These are phyloP conservation scores for Rhizomys pruinosus DNA, from an alignment of 2,113 vertebrate genomes.

Conservation along the genomic window DNA sequence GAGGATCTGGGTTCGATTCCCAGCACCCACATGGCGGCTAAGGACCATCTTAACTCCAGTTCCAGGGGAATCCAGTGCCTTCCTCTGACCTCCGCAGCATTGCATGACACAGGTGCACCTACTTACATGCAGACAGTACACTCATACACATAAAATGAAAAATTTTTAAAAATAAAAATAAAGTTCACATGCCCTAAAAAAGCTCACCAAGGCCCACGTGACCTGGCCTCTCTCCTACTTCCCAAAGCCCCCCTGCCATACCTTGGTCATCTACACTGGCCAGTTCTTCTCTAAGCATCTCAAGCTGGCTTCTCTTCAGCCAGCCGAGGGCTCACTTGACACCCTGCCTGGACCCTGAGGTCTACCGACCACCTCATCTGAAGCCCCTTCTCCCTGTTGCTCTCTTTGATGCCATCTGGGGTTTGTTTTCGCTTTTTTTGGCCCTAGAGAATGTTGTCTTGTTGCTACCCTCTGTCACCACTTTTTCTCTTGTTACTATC, in stretches of 20 bases:
- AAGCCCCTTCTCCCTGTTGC: neutral
- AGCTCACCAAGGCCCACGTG: neutral
- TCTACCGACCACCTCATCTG: neutral
- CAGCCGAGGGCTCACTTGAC: neutral
- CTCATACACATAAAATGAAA: too few relatives aligned
- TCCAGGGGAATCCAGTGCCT: too few relatives aligned
- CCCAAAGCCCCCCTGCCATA: neutral
- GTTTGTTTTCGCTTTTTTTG: neutral
- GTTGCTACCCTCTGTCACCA: neutral
- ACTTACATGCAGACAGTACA: too few relatives aligned
- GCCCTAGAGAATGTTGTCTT: neutral
- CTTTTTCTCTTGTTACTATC: neutral
- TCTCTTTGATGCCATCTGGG: neutral
- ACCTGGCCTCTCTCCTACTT: neutral
- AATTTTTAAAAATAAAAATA: too few relatives aligned
- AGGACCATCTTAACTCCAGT: too few relatives aligned
- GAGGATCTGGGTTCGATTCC: too few relatives aligned
- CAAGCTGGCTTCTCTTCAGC: neutral
- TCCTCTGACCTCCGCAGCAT: too few relatives aligned
- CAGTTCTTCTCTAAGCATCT: neutral
- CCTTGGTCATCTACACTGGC: neutral
- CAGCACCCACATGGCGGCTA: too few relatives aligned
- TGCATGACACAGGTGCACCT: too few relatives aligned
- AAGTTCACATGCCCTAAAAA: neutral
- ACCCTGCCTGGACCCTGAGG: fast-evolving